Evolutionary conservation across 2,113 vertebrate species (phyloP).

Genomic region (Capreolus pygargus): DNA sequence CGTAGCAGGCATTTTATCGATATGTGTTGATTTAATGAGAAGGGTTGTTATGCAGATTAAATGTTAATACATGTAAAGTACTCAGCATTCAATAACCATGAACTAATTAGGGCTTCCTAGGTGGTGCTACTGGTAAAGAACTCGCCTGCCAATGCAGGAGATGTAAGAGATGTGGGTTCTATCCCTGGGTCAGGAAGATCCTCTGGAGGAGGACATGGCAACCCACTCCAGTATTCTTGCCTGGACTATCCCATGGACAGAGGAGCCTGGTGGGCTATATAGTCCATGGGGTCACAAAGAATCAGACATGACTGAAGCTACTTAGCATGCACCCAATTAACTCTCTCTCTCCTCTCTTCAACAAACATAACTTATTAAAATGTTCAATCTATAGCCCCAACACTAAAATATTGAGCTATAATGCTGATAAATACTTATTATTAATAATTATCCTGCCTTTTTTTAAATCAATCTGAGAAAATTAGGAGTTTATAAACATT

Average conservation of each 20-base stretch:
- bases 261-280: not conserved
- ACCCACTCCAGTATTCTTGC: not conserved
- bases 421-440: not conserved
- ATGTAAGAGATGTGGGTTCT: not conserved
- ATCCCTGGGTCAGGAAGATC: not conserved
- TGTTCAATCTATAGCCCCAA: not conserved
- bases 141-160: not conserved
- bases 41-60: not conserved
- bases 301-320: not conserved
- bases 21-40: not conserved
- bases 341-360: not conserved
- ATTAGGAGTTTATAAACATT: not conserved
- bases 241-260: not conserved
- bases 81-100: not conserved
- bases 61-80: not conserved
- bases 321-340: not conserved
- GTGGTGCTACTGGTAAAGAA: not conserved
- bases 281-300: not conserved
- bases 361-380: slow-evolving; percentile 27
- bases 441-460: not conserved
- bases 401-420: not conserved
- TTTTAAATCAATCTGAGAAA: slow-evolving; percentile 17
- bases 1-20: not conserved
- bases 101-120: not conserved
- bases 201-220: not conserved